A percentile compares a stretch with the other conserved stretches of the same genome.
These are phyloP conservation scores for Cynopterus brachyotis DNA, from an alignment of 2,113 vertebrate species.

Conservation along the genomic window DNA sequence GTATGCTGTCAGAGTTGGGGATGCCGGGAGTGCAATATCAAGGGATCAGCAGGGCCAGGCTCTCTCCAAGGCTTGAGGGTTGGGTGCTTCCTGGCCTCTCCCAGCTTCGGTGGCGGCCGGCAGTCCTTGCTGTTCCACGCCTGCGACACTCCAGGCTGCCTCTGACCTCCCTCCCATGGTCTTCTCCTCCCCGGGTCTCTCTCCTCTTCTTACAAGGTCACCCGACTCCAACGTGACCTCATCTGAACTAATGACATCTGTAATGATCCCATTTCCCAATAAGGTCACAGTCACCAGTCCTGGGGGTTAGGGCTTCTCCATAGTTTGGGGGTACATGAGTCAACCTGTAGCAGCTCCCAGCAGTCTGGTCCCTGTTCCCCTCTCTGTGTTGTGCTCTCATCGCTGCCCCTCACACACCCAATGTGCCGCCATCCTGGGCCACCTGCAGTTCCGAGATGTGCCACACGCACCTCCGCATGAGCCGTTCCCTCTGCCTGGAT, in stretches of 20 bases:
- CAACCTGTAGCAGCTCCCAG: background rate
- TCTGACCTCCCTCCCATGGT: fast-evolving
- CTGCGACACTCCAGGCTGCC: fast-evolving
- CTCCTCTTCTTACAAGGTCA: background rate
- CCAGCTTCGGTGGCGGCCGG: background rate
- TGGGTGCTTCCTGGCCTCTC: too few relatives aligned
- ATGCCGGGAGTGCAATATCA: background rate
- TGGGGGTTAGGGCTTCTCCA: background rate
- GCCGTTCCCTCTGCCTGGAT: background rate
- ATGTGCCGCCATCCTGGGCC: background rate
- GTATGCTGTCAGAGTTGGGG: background rate
- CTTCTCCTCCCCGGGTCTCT: background rate
- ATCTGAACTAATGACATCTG: background rate
- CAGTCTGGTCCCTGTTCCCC: fast-evolving
- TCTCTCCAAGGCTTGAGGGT: background rate
- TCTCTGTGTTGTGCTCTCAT: background rate
- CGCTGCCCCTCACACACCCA: fast-evolving
- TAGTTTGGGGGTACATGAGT: background rate
- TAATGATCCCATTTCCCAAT: background rate
- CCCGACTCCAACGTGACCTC: background rate
- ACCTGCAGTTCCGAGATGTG: background rate
- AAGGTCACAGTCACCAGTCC: background rate
- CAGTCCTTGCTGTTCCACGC: fast-evolving
- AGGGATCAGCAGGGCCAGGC: background rate
- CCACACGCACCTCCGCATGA: fast-evolving